A percentile compares a stretch with the other conserved stretches of the same genome.
These are phyloP conservation scores for Dryobota labecula DNA, from an alignment of 2,888 invertebrate species.

Conservation along the genomic window DNA sequence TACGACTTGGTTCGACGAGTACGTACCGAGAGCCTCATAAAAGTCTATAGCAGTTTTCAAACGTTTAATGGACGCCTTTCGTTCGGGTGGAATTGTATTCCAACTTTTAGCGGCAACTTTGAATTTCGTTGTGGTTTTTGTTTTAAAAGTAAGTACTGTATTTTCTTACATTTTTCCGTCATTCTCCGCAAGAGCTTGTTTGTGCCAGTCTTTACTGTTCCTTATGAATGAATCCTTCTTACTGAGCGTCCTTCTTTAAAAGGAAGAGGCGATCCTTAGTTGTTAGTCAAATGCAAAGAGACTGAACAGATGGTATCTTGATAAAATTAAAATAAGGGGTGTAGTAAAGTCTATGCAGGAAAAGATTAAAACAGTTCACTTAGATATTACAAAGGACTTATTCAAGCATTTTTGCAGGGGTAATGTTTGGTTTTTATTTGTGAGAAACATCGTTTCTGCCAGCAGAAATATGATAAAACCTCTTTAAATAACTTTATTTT, in stretches of 20 bases:
- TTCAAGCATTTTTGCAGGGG: slow-evolving; percentile 10
- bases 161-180: slow-evolving; percentile 53
- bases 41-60: slow-evolving; percentile 75
- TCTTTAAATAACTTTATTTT: not conserved
- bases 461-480: not conserved
- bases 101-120: slow-evolving; percentile 68
- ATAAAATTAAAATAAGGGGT: slow-evolving; percentile 32
- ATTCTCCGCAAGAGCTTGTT: slow-evolving; percentile 40
- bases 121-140: slow-evolving; percentile 64
- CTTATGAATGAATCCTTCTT: slow-evolving; percentile 40
- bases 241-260: slow-evolving; percentile 27
- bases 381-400: slow-evolving; percentile 22
- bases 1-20: slow-evolving; percentile 70
- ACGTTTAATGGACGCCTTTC: slow-evolving; percentile 73
- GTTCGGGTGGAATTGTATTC: slow-evolving; percentile 69
- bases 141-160: slow-evolving; percentile 48
- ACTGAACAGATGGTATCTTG: slow-evolving; percentile 16
- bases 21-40: slow-evolving; percentile 75
- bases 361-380: slow-evolving; percentile 15
- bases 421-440: slow-evolving; percentile 8
- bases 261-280: slow-evolving; percentile 14
- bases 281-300: slow-evolving; percentile 35
- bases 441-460: not conserved
- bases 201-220: slow-evolving; percentile 34
- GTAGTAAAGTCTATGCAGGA: slow-evolving; percentile 12